Percentiles rank a stretch among this genome's conserved stretches.
Evolutionary conservation across 2,888 invertebrate genomes (phyloP).

Genomic region (Aspidiotus rigidus): DNA sequence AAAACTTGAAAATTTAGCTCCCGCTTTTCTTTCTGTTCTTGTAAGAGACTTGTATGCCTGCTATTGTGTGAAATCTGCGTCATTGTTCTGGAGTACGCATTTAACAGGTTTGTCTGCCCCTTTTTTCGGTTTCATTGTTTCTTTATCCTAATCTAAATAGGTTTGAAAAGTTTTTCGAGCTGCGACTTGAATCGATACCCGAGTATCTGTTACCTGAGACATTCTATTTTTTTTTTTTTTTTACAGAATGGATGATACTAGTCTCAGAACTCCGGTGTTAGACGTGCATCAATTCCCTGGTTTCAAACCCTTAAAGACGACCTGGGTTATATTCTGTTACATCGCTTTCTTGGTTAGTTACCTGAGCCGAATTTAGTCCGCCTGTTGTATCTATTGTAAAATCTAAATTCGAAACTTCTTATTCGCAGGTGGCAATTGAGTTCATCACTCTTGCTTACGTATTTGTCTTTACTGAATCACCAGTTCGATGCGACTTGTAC

Average conservation of each 20-base stretch:
- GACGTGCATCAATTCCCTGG: conserved; percentile 15
- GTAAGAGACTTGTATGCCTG: too few relatives aligned
- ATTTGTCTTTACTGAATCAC: conserved; percentile 17
- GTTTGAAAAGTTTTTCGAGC: too few relatives aligned
- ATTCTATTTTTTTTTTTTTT: background rate
- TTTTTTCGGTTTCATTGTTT: too few relatives aligned
- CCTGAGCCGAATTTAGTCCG: background rate
- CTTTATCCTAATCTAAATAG: too few relatives aligned
- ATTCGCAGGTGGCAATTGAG: conserved; percentile 13
- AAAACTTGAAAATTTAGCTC: too few relatives aligned
- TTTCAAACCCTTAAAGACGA: conserved; percentile 28
- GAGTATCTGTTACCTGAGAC: too few relatives aligned
- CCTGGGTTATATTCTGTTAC: conserved; percentile 14
- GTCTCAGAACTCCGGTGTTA: conserved; percentile 20
- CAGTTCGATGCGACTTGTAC: conserved; percentile 19
- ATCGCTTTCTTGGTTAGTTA: conserved; percentile 13
- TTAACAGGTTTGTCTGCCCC: too few relatives aligned
- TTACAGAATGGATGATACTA: conserved; percentile 23
- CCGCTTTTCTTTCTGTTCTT: too few relatives aligned
- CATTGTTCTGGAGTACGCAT: too few relatives aligned
- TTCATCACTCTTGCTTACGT: conserved; percentile 2
- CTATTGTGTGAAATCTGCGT: too few relatives aligned
- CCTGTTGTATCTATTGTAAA: background rate
- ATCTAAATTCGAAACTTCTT: background rate
- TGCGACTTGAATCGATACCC: too few relatives aligned